Base-by-base conservation (phyloP, 1,140 invertebrate species). In the Neodiprion virginianus region DNA sequence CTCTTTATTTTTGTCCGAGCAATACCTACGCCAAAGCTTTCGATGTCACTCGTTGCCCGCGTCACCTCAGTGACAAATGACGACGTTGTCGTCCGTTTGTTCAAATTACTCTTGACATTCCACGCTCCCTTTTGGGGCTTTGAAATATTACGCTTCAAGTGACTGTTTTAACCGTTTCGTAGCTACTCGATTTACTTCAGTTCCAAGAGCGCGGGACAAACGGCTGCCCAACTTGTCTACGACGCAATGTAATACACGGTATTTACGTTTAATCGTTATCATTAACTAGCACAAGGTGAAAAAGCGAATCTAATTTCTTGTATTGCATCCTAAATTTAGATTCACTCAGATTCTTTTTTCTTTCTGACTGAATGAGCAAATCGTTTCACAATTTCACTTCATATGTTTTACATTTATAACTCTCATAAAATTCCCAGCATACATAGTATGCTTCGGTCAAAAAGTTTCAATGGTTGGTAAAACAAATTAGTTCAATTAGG, bases 91-190 rank as follows among this genome's bases (percentile, higher is more conserved):
- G 80, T 84, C 78, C 82, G 84, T 85, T 86, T 85, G 86, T 87
- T 87, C 83, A 88, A 88, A 88, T 88, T 87, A 86, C 86, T 86
- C 77, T 77, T 76, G 78, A 82, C 83, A 87, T 83, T 84, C 82
- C 81, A 67, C 73, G 73, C 71, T 72, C 77, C 77, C 75, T 79
- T 68, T 50, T 68, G 10, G 49, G 17, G 50, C 77, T 80, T 84
- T 85, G 85, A 85, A 86, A 86, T 86, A 86, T 85, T 83, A 83
- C 80, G 75, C 80, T 2, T 40, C 67, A 69, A 21, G 67, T 61
- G 53, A 69, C 67, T 23, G 67, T 47, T 21, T 69, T 47, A 69
- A 47, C 21, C 67, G 40, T 69, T 69, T 69, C 14, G 67, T 69
- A 69, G 67, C 21, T 14, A 21, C 67, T 69, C 67, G 17, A 11